Percentiles rank a stretch among this genome's conserved stretches.
Conservation (phyloP, 1,140 invertebrate species). For the Patella vulgata region DNA sequence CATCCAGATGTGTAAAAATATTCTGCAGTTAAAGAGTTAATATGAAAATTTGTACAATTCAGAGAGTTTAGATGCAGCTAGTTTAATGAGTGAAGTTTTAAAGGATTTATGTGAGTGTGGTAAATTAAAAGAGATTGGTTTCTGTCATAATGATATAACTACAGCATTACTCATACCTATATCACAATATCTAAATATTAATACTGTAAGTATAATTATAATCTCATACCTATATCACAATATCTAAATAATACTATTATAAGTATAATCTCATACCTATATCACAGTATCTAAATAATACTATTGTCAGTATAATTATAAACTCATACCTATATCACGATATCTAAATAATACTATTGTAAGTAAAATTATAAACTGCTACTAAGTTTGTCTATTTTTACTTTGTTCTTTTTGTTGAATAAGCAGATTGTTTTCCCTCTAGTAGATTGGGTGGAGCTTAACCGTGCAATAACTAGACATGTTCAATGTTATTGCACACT, state of each 20-base stretch:
- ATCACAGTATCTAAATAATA: slow-evolving; percentile 51
- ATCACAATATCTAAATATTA: slow-evolving; percentile 51
- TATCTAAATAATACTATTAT: not conserved
- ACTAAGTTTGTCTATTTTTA: too few species aligned
- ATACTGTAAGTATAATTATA: slow-evolving; percentile 24
- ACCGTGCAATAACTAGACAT: too few species aligned
- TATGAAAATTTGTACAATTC: too few species aligned
- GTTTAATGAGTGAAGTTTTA: slow-evolving; percentile 54
- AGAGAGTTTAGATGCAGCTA: slow-evolving; percentile 51
- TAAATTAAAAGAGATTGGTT: slow-evolving; percentile 52
- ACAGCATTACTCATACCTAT: slow-evolving; percentile 58
- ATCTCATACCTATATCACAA: not conserved
- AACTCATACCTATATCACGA: not conserved
- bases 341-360: not conserved
- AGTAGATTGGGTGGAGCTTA: too few species aligned
- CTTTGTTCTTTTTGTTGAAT: too few species aligned
- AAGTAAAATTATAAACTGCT: slow-evolving; percentile 42
- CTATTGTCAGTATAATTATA: slow-evolving; percentile 24
- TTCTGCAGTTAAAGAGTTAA: too few species aligned
- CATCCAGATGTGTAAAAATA: too few species aligned
- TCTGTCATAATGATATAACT: slow-evolving; percentile 65
- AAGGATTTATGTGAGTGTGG: slow-evolving; percentile 58
- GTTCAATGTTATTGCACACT: too few species aligned
- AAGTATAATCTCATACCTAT: slow-evolving; percentile 52
- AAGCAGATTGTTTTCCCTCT: too few species aligned